Conservation (phyloP, 2,797 vertebrate species). For the Paedocypris micromegethes region DNA sequence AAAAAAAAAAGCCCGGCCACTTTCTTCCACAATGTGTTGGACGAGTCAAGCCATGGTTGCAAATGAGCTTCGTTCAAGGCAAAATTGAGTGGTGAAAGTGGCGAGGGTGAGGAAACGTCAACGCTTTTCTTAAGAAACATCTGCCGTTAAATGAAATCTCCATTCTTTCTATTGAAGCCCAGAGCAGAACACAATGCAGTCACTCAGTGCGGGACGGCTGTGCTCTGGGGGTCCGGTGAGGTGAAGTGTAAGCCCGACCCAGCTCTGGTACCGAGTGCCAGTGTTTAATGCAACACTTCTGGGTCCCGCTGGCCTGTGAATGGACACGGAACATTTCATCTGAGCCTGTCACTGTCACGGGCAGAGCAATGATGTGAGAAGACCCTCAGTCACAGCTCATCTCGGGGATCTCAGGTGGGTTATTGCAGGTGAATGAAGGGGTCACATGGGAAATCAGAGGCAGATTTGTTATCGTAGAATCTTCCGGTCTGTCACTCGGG, state of each 20-base stretch:
- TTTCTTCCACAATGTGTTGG: conserved; percentile 50
- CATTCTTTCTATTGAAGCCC: conserved; percentile 7
- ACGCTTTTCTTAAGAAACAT: background rate
- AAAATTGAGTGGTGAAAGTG: conserved; percentile 9
- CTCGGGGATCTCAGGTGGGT: conserved; percentile 26
- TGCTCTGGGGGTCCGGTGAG: conserved; percentile 38
- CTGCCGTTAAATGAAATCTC: conserved; percentile 46
- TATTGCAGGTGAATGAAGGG: conserved; percentile 20
- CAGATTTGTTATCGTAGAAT: conserved; percentile 30
- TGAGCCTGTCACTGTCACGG: conserved; percentile 53
- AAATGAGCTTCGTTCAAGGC: conserved; percentile 45
- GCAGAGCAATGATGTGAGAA: conserved; percentile 44
- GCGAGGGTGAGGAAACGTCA: conserved; percentile 5
- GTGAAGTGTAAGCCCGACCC: conserved; percentile 43
- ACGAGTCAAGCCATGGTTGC: conserved; percentile 40
- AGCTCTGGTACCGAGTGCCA: conserved; percentile 51
- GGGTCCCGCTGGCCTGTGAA: conserved; percentile 53
- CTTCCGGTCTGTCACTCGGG: conserved; percentile 8
- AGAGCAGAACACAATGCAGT: conserved; percentile 12
- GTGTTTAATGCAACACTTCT: conserved; percentile 48
- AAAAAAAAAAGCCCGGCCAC: conserved; percentile 52
- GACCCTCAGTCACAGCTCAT: conserved; percentile 7
- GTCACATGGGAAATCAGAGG: conserved; percentile 21
- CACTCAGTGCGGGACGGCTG: background rate
- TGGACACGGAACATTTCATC: conserved; percentile 56